phyloP scores from a whole-genome alignment of 2,888 invertebrate genomes.

The Diadegma fenestrale region DNA sequence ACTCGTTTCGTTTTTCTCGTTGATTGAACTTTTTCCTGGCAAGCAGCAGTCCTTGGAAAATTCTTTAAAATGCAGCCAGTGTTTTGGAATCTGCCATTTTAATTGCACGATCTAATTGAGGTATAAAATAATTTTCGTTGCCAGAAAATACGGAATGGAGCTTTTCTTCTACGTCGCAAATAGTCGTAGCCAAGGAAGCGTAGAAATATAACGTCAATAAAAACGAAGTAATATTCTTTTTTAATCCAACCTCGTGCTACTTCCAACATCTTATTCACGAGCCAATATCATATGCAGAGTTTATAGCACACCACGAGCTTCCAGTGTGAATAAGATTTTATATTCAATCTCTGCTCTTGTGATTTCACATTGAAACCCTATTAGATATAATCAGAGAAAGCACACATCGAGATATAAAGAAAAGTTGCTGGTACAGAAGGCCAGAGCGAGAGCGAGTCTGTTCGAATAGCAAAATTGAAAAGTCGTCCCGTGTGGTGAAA shows the following conservation, averaged over 20 bases:
- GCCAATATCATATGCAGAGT: not conserved
- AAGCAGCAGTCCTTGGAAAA: not conserved
- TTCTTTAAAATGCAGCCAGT: not conserved
- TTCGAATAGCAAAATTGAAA: slow-evolving; percentile 38
- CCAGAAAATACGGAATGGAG: not conserved
- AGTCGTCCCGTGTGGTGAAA: not conserved
- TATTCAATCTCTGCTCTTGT: slow-evolving; percentile 8
- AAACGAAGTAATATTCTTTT: not conserved
- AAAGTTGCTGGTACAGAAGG: slow-evolving; percentile 1
- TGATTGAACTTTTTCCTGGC: not conserved
- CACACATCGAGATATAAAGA: not conserved
- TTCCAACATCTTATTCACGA: slow-evolving; percentile 1
- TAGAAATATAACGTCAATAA: not conserved
- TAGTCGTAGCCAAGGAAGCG: not conserved
- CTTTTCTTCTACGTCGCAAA: not conserved
- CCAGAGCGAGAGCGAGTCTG: not conserved
- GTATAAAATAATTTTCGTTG: not conserved
- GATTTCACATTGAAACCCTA: slow-evolving; percentile 14
- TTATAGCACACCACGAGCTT: not conserved
- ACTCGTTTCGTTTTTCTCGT: not conserved
- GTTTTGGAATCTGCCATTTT: not conserved
- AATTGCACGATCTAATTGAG: not conserved
- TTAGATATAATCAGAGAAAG: slow-evolving; percentile 28
- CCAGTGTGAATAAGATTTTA: slow-evolving; percentile 9
- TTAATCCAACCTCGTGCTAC: not conserved